Evolutionary conservation across 2,113 vertebrate species (phyloP), one percentile per base, ranked within the genome.

Genomic region (Tor tambroides): DNA sequence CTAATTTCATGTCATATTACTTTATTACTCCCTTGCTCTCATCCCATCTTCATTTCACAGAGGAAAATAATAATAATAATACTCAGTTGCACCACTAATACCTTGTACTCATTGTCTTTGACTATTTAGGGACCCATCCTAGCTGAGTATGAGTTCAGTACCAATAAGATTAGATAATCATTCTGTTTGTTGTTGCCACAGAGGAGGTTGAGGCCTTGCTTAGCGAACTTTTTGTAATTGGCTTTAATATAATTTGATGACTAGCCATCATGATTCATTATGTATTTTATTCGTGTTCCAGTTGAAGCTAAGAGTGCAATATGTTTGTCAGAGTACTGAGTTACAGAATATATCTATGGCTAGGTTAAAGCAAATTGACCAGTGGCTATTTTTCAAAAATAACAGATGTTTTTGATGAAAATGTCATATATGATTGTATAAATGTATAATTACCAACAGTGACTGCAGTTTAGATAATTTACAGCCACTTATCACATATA

Each of bases 1-100:
- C 8, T 72, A 72, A 10, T 72, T 23, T 72, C 1, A 72, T 23
- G 69, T 72, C 35, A 23, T 72, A 72, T 41, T 41, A 30, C 63
- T 67, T 67, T 14, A 72, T 21, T 5, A 0, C 10, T 11, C 35
- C 9, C 2, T 74, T 74, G 35, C 9, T 74, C 71, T 74, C 21
- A 74, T 74, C 21, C 23, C 10, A 74, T 41, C 9, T 43, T 43
- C 4, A 23, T n/a, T 72, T 72, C 69, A 38, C 69, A 72, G 17
- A 72, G 21, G 17, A 41, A 41, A 72, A 69, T 69, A 72, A 38
- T 17, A 51, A 74, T 74, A 74, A 41, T 74, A 74, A 41, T 35
- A 43, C 71, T 23, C 71, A 74, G n/a, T 41, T 74, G 10, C 71
- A 74, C 38, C 11, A 74, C 21, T 41, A 74, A 14, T 21, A 14